Evolutionary conservation across 2,797 vertebrate genomes (phyloP), one percentile per base, ranked within the genome.

Genomic region (Eidolon dupreanum): DNA sequence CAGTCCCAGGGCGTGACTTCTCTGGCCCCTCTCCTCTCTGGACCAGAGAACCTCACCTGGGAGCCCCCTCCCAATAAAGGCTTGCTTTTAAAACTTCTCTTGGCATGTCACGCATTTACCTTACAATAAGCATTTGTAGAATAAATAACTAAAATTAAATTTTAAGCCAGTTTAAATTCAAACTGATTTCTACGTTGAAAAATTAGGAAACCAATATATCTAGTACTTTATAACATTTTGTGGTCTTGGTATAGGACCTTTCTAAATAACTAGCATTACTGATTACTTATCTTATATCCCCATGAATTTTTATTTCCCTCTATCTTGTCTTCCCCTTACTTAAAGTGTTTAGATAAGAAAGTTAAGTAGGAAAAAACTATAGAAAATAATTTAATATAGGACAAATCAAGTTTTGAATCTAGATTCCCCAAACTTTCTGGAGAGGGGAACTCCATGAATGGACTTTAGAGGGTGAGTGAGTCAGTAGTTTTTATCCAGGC

Each of bases 191-290:
- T 78, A 12, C 19, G 19, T 70, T 91, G 55, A 88, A 38, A 83
- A 89, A 68, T 89, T 53, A 59, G 33, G n/a, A 93, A 90, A 43
- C 20, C 26, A 46, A 24, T 38, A 20, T 68, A 63, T 74, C 74
- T 75, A 61, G 19, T 46, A 70, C 43, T 79, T 92, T 63, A 53
- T 82, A 65, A 61, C n/a, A 55, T 77, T 94, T 90, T 86, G 26
- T 91, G 43, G 20, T 88, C 46, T 74, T 89, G 8, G 20, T 88
- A 46, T 0, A 79, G 53, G 19, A 79, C n/a, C n/a, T 92, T 91
- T 97, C 57, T 83, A 78, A 93, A 59, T 85, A 93, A 90, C 85
- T 59, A 95, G 20, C 6, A 38, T 96, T 93, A 83, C 5, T 85
- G 28, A 68, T 81, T 78, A 19, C 24, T 88, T 91, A 75, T 85